These are phyloP conservation scores for Ceratitis capitata DNA, from an alignment of 1,140 invertebrate species.

Conservation along the genomic window DNA sequence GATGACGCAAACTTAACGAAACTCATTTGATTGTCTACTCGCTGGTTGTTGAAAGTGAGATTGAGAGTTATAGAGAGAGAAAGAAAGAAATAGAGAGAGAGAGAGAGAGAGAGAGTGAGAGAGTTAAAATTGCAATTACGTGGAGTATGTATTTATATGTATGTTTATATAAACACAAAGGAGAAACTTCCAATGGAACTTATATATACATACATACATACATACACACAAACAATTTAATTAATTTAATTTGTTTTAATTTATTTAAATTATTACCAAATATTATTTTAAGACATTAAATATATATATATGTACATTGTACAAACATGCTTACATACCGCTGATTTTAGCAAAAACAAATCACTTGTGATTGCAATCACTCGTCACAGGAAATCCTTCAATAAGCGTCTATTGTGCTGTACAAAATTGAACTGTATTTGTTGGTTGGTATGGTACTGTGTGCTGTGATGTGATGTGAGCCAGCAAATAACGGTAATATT, in stretches of 20 bases:
- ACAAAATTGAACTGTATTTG: background rate
- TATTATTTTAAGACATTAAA: background rate
- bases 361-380: background rate
- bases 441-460: too few species aligned
- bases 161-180: too few species aligned
- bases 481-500: too few species aligned
- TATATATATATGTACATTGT: too few species aligned
- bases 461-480: too few species aligned
- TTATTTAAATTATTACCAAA: background rate
- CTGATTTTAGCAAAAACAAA: background rate
- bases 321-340: background rate
- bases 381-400: background rate
- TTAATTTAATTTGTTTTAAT: background rate
- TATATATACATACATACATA: background rate
- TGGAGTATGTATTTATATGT: background rate
- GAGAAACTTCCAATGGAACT: background rate
- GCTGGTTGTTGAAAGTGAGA: background rate
- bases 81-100: background rate
- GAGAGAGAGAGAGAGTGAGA: too few species aligned
- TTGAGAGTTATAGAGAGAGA: background rate
- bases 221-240: too few species aligned
- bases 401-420: background rate
- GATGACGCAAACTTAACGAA: conserved; percentile 1
- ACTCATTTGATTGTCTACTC: background rate
- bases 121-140: background rate